A percentile compares a stretch with the other conserved stretches of the same genome.
These are phyloP conservation scores for Epinephelus lanceolatus DNA, from an alignment of 2,113 vertebrate species.

Conservation along the genomic window DNA sequence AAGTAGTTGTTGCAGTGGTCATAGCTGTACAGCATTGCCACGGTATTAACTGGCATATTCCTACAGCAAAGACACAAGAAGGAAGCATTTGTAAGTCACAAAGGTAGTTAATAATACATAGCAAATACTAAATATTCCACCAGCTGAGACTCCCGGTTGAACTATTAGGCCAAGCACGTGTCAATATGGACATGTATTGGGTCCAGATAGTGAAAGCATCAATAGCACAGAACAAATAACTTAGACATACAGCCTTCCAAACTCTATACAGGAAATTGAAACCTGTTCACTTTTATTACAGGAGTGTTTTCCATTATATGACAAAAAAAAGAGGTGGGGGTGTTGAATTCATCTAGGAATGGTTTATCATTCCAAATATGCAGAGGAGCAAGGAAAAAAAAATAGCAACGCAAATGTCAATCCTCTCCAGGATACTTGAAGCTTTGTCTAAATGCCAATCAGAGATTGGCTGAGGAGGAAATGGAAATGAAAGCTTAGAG, in stretches of 20 bases:
- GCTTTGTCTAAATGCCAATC: constrained; percentile 72
- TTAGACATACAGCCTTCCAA: neutral
- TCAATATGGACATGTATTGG: constrained; percentile 7
- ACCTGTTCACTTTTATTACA: constrained; percentile 11
- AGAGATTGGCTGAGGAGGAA: constrained; percentile 54
- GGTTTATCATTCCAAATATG: constrained; percentile 50
- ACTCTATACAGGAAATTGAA: neutral
- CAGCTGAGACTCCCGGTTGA: constrained; percentile 14
- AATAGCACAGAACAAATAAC: constrained; percentile 12
- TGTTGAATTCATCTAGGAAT: constrained; percentile 12
- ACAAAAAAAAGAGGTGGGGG: neutral
- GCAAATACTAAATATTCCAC: constrained; percentile 24
- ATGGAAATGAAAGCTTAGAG: constrained; percentile 57
- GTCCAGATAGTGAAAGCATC: constrained; percentile 1
- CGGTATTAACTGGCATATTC: neutral
- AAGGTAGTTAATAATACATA: constrained; percentile 16
- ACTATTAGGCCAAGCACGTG: neutral
- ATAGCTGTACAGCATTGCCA: too few relatives aligned
- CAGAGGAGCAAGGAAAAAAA: neutral
- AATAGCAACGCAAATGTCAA: constrained; percentile 53
- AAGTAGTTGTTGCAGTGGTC: neutral
- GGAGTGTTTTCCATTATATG: neutral
- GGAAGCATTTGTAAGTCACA: constrained; percentile 11
- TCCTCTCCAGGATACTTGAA: constrained; percentile 55
- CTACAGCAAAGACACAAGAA: constrained; percentile 7